A percentile compares a stretch with the other conserved stretches of the same genome.
phyloP scores from a whole-genome alignment of 2,797 vertebrate species.

The Danio aesculapii region DNA sequence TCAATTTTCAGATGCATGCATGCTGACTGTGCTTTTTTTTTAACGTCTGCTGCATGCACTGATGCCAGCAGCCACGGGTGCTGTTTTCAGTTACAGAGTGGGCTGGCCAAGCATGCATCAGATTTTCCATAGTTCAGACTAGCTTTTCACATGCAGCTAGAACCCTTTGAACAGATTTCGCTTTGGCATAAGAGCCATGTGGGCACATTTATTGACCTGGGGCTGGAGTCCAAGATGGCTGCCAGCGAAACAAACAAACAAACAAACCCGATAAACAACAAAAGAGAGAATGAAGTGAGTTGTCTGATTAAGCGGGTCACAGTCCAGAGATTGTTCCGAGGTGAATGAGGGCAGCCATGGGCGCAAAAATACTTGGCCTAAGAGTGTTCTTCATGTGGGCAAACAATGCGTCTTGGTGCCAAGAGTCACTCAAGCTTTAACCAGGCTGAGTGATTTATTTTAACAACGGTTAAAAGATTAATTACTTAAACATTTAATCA shows the following conservation, averaged over 20 bases:
- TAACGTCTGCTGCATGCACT: neutral
- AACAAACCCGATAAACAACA: slow-evolving; percentile 13
- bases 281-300: slow-evolving; percentile 6
- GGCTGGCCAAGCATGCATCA: slow-evolving; percentile 37
- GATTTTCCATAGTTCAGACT: slow-evolving; percentile 54
- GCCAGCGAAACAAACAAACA: slow-evolving; percentile 21
- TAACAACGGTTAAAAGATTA: neutral
- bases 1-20: neutral
- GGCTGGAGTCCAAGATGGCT: slow-evolving; percentile 36
- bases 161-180: slow-evolving; percentile 16
- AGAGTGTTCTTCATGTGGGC: slow-evolving; percentile 12
- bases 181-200: slow-evolving; percentile 29
- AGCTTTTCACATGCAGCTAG: slow-evolving; percentile 8
- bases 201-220: slow-evolving; percentile 48
- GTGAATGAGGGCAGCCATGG: slow-evolving; percentile 15
- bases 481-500: slow-evolving; percentile 8
- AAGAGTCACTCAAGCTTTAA: slow-evolving; percentile 18
- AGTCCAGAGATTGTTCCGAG: slow-evolving; percentile 17
- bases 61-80: slow-evolving; percentile 25
- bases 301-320: slow-evolving; percentile 38
- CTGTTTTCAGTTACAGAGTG: slow-evolving; percentile 33
- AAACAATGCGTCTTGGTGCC: slow-evolving; percentile 22
- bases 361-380: neutral
- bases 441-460: neutral
- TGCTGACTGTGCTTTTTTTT: slow-evolving; percentile 41